phyloP scores from a whole-genome alignment of 1,140 invertebrate genomes.

The Zaprionus lachaisei region DNA sequence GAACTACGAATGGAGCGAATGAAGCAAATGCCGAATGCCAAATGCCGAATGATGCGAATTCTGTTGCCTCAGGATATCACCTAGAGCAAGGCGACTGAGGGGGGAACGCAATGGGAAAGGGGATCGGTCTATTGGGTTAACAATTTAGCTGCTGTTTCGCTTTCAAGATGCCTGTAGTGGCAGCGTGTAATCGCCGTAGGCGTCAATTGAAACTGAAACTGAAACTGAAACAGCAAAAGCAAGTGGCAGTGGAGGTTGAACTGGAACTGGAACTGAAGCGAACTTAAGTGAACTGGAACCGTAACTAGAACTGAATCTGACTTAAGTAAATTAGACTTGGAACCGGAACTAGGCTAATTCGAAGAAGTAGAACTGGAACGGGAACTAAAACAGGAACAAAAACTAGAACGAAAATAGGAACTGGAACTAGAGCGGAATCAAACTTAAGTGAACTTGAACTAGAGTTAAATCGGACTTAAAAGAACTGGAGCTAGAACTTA shows the following conservation, averaged over 20 bases:
- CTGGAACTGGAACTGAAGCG: neutral
- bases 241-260: neutral
- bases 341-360: too few relatives aligned
- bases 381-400: neutral
- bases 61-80: conserved; percentile 5
- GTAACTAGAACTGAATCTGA: too few relatives aligned
- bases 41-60: conserved; percentile 42
- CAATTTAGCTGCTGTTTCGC: conserved; percentile 10
- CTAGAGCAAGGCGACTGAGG: neutral
- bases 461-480: neutral
- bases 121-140: conserved; percentile 16
- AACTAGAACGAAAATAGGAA: neutral
- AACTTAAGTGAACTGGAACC: neutral
- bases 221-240: neutral
- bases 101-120: neutral
- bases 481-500: too few relatives aligned
- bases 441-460: neutral
- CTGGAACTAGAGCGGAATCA: neutral
- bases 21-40: conserved; percentile 13
- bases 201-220: neutral
- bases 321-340: too few relatives aligned
- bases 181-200: conserved; percentile 13
- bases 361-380: too few relatives aligned
- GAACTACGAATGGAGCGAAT: conserved; percentile 59
- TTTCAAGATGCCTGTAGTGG: neutral